Evolutionary conservation across 2,113 vertebrate genomes (phyloP), one percentile per base, ranked within the genome.

Genomic region (Columba janthina): DNA sequence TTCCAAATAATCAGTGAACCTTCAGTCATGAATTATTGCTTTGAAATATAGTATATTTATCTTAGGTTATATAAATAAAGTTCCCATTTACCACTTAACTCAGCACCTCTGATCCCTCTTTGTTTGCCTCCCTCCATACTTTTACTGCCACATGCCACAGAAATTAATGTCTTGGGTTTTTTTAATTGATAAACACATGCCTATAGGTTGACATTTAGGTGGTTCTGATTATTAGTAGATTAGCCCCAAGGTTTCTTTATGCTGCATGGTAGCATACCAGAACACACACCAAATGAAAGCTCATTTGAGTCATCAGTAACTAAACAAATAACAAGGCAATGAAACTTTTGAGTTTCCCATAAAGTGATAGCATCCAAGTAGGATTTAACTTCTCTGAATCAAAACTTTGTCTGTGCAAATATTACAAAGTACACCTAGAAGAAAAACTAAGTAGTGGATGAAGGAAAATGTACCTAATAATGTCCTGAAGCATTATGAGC

Each of bases 361-460:
- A 65, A 60, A 71, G 36, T 16, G 5, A 21, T 9, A 42, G 31
- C 8, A 51, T 66, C 36, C 72, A 80, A 57, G 50, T n/a, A 76
- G 53, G 24, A 76, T 61, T 71, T 83, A 32, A 67, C 21, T n/a
- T 80, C 34, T 60, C 58, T 38, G 48, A 50, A 72, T 72, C 36
- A 67, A 76, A 87, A 51, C 15, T 12, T 24, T 21, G 16, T 42
- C 54, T 40, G 21, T 36, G 22, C 9, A 79, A 71, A 66, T n/a
- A 53, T 38, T 83, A n/a, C 2, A 29, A 71, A 57, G 29, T 26
- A 58, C 16, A 74, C 8, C 14, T n/a, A 16, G 29, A 66, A 82
- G 14, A 20, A 61, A 82, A 75, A 61, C 24, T 32, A 17, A 0
- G 0, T 24, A 5, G 15, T 9, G 4, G 24, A 42, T 44, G 8